Evolutionary conservation across 2,797 vertebrate genomes (phyloP), one percentile per base, ranked within the genome.

Genomic region (Sebastes steindachneri): DNA sequence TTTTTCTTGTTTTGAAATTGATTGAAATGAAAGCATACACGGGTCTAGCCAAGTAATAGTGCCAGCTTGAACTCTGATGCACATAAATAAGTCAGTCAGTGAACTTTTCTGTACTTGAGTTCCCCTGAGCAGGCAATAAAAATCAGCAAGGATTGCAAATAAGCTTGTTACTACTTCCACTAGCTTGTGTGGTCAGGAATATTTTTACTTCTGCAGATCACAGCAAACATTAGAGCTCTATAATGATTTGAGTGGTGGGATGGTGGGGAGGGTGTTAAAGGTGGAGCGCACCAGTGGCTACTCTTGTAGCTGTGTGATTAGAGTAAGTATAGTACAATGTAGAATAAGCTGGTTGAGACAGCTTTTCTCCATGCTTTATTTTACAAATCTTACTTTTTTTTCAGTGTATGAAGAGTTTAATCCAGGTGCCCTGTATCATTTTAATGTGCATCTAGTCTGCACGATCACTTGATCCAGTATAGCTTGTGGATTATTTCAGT

Each of bases 51-150:
- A 25, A 66, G 62, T 63, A 58, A 76, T 60, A 58, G 37, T 31
- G 37, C 21, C 4, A 72, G 25, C 21, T 71, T 80, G 68, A 84
- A 75, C 80, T 68, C 54, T 75, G 70, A 84, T 73, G 60, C 57
- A 5, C 70, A 73, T 68, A 31, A 75, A 73, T 64, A 67, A 62
- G 62, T 83, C 54, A 23, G 58, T 48, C 19, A 25, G 57, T 59
- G 67, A 86, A 68, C 26, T 68, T 84, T 62, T 77, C 68, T 66
- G 29, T 33, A 2, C 58, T 80, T 67, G 10, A 73, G 45, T 71
- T 85, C 62, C 14, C 62, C 29, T 37, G 67, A 79, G 79, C 48
- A 26, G 79, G 71, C 68, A 77, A 77, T 69, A 76, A 77, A 79
- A 86, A 86, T 68, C 62, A 63, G 41, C 69, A 51, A 67, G 59